Evolutionary conservation across 2,113 vertebrate species (phyloP), one percentile per base, ranked within the genome.

Genomic region (Catharus minimus): DNA sequence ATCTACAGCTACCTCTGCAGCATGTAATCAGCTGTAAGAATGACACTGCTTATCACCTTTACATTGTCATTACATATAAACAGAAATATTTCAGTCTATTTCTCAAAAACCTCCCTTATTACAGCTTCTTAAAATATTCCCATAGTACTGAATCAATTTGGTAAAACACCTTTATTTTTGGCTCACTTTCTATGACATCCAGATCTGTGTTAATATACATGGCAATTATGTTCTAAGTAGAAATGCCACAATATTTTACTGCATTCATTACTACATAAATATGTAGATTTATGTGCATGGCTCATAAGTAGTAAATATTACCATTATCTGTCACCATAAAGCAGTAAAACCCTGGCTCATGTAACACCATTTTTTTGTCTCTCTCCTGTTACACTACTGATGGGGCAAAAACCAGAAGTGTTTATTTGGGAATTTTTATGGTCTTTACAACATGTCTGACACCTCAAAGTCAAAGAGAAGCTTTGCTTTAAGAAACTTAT

Each of bases 161-260:
- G 60, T 71, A 68, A 66, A 88, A 64, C 47, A 82, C 64, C 52
- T 80, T 93, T 91, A 92, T 79, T 93, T 91, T 93, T 94, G 82
- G 71, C 60, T 87, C 65, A 30, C 9, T 68, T 49, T 73, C 78
- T 91, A 46, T 38, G 47, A 82, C 87, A 91, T 55, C 13, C 33
- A 88, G 69, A 94, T 86, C 74, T 67, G 38, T 78, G 71, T 82
- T 93, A 85, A 80, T 79, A 79, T 69, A 84, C 58, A 92, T 62
- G 57, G 82, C 90, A 82, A 91, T 94, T 94, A 82, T 24, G 39
- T 82, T 91, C 55, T 52, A 95, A 91, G 74, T 76, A 73, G 75
- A 89, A 89, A 91, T 78, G 73, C 81, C 76, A 93, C 68, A 93
- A 88, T 91, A 92, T 94, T 95, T 93, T 81, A 83, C 89, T 84